Conservation (phyloP, 1,140 invertebrate species). For the Drosophila gunungcola region DNA sequence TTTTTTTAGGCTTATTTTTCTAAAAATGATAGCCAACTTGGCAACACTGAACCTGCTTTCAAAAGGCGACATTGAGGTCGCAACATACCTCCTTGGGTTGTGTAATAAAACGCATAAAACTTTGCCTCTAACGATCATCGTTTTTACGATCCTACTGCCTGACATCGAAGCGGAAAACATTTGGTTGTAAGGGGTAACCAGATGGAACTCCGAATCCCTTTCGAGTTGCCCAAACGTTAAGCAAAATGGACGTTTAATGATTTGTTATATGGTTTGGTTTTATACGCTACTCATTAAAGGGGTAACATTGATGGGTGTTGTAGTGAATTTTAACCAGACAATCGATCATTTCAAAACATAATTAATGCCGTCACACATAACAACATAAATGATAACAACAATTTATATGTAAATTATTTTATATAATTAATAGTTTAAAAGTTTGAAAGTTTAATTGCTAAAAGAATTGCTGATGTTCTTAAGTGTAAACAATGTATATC, state of each 20-base stretch:
- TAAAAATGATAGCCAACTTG: slow-evolving; percentile 1
- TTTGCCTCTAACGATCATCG: slow-evolving; percentile 73
- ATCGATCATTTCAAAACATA: slow-evolving; percentile 29
- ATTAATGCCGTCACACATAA: slow-evolving; percentile 17
- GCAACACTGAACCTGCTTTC: background rate
- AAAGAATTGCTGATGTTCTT: too few species aligned
- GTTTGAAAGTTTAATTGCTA: too few species aligned
- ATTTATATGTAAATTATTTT: background rate
- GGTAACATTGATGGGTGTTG: background rate
- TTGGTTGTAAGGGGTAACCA: background rate
- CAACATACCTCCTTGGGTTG: slow-evolving; percentile 28
- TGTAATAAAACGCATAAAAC: slow-evolving; percentile 76
- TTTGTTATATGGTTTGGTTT: slow-evolving; percentile 56
- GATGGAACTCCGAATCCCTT: slow-evolving; percentile 1
- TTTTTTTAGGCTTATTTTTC: background rate
- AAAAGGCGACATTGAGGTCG: slow-evolving; percentile 18
- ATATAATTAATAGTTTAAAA: too few species aligned
- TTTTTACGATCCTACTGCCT: slow-evolving; percentile 66
- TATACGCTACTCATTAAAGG: slow-evolving; percentile 5
- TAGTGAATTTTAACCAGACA: background rate
- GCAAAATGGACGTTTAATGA: slow-evolving; percentile 58
- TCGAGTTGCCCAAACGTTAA: slow-evolving; percentile 28
- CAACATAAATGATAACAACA: slow-evolving; percentile 1
- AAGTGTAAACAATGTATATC: too few species aligned
- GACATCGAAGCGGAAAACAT: slow-evolving; percentile 28